Evolutionary conservation across 2,888 invertebrate genomes (phyloP).

Genomic region (Busseola fusca): DNA sequence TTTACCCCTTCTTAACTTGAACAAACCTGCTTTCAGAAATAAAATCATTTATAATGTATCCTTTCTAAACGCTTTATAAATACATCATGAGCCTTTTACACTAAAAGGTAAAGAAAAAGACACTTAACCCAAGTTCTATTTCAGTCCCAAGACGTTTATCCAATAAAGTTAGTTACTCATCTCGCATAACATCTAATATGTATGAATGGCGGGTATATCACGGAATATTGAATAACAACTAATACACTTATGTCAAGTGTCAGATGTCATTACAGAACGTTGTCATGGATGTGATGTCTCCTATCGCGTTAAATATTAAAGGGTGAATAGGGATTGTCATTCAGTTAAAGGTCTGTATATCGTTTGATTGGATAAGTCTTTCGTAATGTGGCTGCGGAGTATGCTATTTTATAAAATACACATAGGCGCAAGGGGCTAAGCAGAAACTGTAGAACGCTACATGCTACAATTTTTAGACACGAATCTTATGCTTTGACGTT

Average conservation of each 20-base stretch:
- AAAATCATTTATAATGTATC: background rate
- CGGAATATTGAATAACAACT: constrained; percentile 29
- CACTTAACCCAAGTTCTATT: background rate
- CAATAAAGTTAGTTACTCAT: constrained; percentile 8
- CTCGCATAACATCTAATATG: constrained; percentile 13
- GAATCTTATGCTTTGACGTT: background rate
- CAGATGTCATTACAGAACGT: constrained; percentile 14
- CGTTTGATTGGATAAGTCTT: background rate
- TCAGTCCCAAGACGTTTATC: background rate
- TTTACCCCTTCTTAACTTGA: background rate
- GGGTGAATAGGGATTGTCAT: background rate
- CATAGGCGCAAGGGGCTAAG: background rate
- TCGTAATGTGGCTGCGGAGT: background rate
- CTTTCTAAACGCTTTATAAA: background rate
- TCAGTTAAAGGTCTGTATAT: background rate
- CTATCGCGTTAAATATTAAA: constrained; percentile 32
- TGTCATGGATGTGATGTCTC: background rate
- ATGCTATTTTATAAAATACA: background rate
- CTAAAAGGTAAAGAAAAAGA: constrained; percentile 26
- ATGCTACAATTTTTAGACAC: background rate
- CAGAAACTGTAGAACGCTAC: background rate
- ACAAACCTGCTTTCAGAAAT: background rate
- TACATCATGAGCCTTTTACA: background rate
- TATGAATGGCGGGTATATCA: constrained; percentile 16
- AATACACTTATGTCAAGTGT: constrained; percentile 36